Base-by-base conservation (phyloP, 2,797 vertebrate genomes). In the Heteromormyrus szaboi region DNA sequence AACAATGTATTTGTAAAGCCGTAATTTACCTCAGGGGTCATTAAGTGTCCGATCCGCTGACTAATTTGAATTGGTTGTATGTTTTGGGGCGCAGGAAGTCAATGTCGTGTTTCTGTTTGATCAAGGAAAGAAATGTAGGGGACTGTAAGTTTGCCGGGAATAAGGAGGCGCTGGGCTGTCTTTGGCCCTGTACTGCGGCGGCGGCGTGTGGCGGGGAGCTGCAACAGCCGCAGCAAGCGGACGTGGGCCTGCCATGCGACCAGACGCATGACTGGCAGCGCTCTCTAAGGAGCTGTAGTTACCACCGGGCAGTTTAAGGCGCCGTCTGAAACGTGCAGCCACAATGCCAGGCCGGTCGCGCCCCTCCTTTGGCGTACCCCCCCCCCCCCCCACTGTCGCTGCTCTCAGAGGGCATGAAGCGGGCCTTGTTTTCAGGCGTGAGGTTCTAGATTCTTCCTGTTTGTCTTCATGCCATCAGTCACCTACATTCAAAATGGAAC, bases 11-110 rank as follows among this genome's bases (percentile, higher is more conserved):
- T 86, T 89, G 81, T 72, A n/a, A 89, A 85, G 29, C 83, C 51
- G 48, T 89, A 85, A 89, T 88, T 88, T 79, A 88, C 88, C 59
- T 50, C 2, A n/a, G 56, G 48, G 83, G 83, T 89, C 88, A 86
- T 85, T 86, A 86, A 85, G 59, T 65, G 59, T 89, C 59, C 81
- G 41, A 85, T 59, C 85, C 59, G 44, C 88, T 50, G 81, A 85
- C 81, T 85, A 88, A 85, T 88, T 41, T 88, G 88, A 85, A 88
- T 51, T 72, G 25, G 83, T 65, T 54, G 59, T 86, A 59, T 25
- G 22, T 76, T 89, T 89, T 37, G 22, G 9, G 17, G 88, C 2
- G 50, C 88, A 65, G 81, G 79, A 88, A 88, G 79, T 62, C 81
- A 29, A 85, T 85, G 79, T 62, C n/a, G 37, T 25, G 56, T 85